Evolutionary conservation across 2,888 invertebrate genomes (phyloP).

Genomic region (Amphipoea lucens): DNA sequence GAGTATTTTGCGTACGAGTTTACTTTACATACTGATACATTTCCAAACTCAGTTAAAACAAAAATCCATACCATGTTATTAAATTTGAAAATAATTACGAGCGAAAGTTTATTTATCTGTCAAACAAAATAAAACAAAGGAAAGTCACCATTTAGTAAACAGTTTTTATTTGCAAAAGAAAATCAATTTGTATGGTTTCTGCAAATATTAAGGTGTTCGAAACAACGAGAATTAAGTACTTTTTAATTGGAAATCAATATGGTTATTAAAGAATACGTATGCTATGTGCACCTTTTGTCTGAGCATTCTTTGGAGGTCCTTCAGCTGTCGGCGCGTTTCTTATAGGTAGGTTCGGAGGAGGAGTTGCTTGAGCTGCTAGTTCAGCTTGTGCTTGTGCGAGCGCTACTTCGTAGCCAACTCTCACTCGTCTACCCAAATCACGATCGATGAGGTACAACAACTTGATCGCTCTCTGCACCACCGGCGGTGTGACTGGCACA

Average conservation of each 20-base stretch:
- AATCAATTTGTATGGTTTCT: background rate
- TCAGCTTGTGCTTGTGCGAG: constrained; percentile 26
- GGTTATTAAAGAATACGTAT: constrained; percentile 7
- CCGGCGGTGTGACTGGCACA: constrained; percentile 44
- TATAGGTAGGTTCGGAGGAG: constrained; percentile 9
- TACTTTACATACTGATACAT: background rate
- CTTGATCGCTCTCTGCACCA: constrained; percentile 92
- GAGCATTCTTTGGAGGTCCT: background rate
- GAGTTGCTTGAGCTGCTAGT: constrained; percentile 27
- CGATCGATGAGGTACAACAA: constrained; percentile 94
- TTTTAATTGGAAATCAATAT: background rate
- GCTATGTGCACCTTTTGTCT: constrained; percentile 13
- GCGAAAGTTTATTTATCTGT: background rate
- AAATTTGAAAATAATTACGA: background rate
- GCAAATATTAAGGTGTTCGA: background rate
- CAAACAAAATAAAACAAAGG: background rate
- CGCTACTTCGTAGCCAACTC: constrained; percentile 58
- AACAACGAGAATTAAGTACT: background rate
- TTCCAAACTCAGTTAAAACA: background rate
- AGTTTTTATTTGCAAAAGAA: background rate
- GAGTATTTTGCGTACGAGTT: background rate
- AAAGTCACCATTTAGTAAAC: background rate
- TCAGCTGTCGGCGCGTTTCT: constrained; percentile 41
- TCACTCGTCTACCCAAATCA: constrained; percentile 93
- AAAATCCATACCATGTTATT: background rate